These are phyloP conservation scores for Amniataba percoides DNA, from an alignment of 2,797 vertebrate genomes.

Conservation along the genomic window DNA sequence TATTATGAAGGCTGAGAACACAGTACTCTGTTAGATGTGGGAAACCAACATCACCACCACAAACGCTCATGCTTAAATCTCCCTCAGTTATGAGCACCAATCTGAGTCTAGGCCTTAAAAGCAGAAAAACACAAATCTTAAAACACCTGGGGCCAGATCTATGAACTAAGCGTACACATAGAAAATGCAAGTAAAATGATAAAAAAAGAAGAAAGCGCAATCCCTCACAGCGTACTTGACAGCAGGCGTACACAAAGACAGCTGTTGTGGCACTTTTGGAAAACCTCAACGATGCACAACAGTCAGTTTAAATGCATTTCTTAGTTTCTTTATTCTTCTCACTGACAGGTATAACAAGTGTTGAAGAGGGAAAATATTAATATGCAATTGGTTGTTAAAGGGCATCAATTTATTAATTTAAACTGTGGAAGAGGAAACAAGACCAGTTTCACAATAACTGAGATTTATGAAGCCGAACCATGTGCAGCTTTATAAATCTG, in stretches of 20 bases:
- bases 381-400: neutral
- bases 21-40: slow-evolving; percentile 8
- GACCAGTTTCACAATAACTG: neutral
- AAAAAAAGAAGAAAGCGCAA: neutral
- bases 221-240: neutral
- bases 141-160: slow-evolving; percentile 22
- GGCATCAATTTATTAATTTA: neutral
- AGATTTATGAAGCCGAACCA: neutral
- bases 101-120: slow-evolving; percentile 29
- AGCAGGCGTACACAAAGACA: neutral
- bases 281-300: neutral
- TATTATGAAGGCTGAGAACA: slow-evolving; percentile 41
- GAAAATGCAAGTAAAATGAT: neutral
- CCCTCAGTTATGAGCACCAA: slow-evolving; percentile 14
- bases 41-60: slow-evolving; percentile 4
- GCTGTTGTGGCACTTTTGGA: neutral
- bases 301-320: neutral
- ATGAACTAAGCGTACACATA: neutral
- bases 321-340: neutral
- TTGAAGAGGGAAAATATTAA: too few relatives aligned
- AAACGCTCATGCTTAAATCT: slow-evolving; percentile 56
- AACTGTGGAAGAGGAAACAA: neutral
- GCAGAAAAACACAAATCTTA: slow-evolving; percentile 17
- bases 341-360: neutral
- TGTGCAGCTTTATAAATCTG: neutral